These are phyloP conservation scores for Phataginus tetradactyla DNA, from an alignment of 2,797 vertebrate genomes.

Conservation along the genomic window DNA sequence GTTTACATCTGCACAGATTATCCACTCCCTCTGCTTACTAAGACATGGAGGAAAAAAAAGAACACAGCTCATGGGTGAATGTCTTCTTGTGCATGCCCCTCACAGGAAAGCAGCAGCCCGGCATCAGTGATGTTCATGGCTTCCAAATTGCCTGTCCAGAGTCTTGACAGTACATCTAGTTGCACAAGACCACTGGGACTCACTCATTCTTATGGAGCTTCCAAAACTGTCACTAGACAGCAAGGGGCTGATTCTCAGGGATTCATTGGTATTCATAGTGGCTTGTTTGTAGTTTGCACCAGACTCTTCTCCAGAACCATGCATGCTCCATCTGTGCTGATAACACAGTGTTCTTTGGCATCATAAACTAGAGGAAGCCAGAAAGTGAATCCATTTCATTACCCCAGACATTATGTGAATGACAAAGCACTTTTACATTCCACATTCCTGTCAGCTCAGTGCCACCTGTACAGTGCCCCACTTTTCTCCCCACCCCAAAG, in stretches of 20 bases:
- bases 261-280: conserved; percentile 90
- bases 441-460: conserved; percentile 82
- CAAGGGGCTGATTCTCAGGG: conserved; percentile 85
- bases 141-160: conserved; percentile 79
- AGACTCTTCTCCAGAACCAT: conserved; percentile 89
- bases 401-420: conserved; percentile 89
- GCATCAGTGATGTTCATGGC: conserved; percentile 46
- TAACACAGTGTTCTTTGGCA: conserved; percentile 91
- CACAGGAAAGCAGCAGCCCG: conserved; percentile 66
- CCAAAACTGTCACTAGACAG: conserved; percentile 86
- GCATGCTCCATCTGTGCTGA: conserved; percentile 90
- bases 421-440: conserved; percentile 88
- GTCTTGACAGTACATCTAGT: conserved; percentile 82
- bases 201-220: conserved; percentile 84
- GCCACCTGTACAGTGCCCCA: conserved; percentile 84
- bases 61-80: conserved; percentile 50
- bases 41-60: not conserved
- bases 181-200: conserved; percentile 85
- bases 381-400: conserved; percentile 90
- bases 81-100: conserved; percentile 39
- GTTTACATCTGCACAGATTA: not conserved
- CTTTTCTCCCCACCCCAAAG: conserved; percentile 72
- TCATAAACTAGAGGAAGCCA: conserved; percentile 87
- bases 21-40: not conserved
- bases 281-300: conserved; percentile 87